Evolutionary conservation across 1,140 invertebrate species (phyloP).

Genomic region (Araneus ventricosus): DNA sequence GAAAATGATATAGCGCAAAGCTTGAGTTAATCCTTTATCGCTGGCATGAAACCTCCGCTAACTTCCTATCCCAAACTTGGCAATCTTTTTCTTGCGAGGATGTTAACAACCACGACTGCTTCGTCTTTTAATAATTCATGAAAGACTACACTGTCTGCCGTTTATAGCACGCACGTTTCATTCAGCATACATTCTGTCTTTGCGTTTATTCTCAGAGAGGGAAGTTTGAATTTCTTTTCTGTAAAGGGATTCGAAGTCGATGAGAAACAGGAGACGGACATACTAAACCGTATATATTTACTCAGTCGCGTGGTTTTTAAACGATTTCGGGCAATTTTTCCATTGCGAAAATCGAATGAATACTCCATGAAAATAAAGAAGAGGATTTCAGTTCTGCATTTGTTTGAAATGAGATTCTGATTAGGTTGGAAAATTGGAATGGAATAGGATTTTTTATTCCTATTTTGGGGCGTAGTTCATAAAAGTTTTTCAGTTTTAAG

Average conservation of each 20-base stretch:
- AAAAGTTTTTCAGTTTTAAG: too few relatives aligned
- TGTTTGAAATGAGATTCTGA: background rate
- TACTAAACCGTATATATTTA: background rate
- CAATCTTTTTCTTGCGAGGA: background rate
- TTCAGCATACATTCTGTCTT: background rate
- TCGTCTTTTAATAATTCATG: slow-evolving; percentile 27
- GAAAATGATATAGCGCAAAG: slow-evolving; percentile 15
- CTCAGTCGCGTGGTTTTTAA: background rate
- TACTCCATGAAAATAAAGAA: background rate
- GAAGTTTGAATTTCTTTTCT: background rate
- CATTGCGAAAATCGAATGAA: background rate
- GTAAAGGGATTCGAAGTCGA: background rate
- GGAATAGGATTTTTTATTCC: background rate
- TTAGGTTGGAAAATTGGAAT: background rate
- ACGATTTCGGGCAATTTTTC: background rate
- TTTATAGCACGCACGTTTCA: slow-evolving; percentile 26
- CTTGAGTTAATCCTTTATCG: slow-evolving; percentile 6
- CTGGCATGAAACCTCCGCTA: background rate
- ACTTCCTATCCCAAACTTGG: background rate
- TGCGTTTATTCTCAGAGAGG: background rate
- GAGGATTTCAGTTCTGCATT: background rate
- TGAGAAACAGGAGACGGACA: background rate
- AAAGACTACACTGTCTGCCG: background rate
- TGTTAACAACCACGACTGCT: slow-evolving; percentile 24
- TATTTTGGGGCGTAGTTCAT: background rate